phyloP scores from a whole-genome alignment of 2,797 vertebrate species.

The Schizothorax lantsangensis region DNA sequence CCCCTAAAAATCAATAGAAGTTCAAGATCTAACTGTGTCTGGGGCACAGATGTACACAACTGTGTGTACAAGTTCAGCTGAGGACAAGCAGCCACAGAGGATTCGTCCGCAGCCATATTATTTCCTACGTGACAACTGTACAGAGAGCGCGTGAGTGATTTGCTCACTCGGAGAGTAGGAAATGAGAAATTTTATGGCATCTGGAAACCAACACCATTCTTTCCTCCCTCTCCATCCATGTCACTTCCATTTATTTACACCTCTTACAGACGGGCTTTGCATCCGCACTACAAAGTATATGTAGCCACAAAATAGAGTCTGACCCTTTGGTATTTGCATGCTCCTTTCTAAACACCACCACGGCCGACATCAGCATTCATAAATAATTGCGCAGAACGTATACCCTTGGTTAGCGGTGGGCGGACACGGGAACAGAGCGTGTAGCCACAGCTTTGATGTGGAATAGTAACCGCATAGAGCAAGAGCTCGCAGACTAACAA shows the following conservation, averaged over 20 bases:
- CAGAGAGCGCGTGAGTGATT: constrained; percentile 32
- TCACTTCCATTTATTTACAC: constrained; percentile 45
- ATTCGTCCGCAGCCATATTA: constrained; percentile 57
- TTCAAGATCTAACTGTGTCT: constrained; percentile 64
- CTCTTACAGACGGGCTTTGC: constrained; percentile 1
- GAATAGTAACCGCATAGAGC: constrained; percentile 50
- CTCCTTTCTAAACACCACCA: constrained; percentile 46
- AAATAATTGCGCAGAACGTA: constrained; percentile 51
- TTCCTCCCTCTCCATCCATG: constrained; percentile 30
- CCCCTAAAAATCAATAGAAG: constrained; percentile 69
- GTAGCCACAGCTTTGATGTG: constrained; percentile 53
- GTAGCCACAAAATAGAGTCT: constrained; percentile 38
- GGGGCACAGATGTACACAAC: constrained; percentile 64
- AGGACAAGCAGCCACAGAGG: constrained; percentile 62
- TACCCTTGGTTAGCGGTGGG: constrained; percentile 43
- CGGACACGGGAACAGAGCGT: constrained; percentile 38
- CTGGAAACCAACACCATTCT: constrained; percentile 26
- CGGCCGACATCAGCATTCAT: constrained; percentile 52
- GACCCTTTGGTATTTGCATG: constrained; percentile 55
- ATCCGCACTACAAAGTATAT: constrained; percentile 11
- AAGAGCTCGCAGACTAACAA: constrained; percentile 57
- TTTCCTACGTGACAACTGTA: constrained; percentile 44
- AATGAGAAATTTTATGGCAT: constrained; percentile 50
- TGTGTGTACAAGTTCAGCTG: constrained; percentile 69
- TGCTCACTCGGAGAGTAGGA: constrained; percentile 33